Percentiles rank a stretch among this genome's conserved stretches.
Evolutionary conservation across 2,113 vertebrate species (phyloP).

Genomic region (Aythya baeri): DNA sequence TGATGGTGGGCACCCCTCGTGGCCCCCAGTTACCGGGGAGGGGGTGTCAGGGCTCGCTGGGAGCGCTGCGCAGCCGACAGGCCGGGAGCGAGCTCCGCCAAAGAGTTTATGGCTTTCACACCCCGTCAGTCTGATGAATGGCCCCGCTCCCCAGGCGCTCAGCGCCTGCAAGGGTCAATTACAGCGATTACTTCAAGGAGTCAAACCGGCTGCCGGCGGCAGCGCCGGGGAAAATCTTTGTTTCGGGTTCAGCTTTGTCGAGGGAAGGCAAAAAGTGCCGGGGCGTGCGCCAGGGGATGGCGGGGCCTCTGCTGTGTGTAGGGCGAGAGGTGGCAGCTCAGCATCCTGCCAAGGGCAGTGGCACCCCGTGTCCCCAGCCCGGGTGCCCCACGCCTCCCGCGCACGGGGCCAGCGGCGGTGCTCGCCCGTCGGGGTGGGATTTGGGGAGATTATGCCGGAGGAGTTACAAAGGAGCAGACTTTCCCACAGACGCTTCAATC

Average conservation of each 20-base stretch:
- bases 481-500: constrained; percentile 82
- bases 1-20: background rate
- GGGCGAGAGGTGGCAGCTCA: background rate
- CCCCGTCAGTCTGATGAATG: constrained; percentile 7
- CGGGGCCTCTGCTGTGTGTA: background rate
- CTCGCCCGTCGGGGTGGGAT: constrained; percentile 65
- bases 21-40: no score
- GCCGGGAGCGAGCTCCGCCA: background rate
- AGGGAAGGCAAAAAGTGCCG: constrained; percentile 16
- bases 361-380: no score
- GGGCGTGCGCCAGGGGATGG: background rate
- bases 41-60: fast-evolving
- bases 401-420: background rate
- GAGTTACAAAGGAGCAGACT: constrained; percentile 76
- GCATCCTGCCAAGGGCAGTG: background rate
- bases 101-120: constrained; percentile 50
- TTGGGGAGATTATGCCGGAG: constrained; percentile 77
- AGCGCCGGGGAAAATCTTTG: constrained; percentile 42
- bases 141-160: background rate
- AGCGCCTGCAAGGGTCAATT: constrained; percentile 67
- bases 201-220: constrained; percentile 35
- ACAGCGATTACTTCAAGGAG: constrained; percentile 65
- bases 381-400: background rate
- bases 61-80: background rate
- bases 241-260: constrained; percentile 27